These are phyloP conservation scores for Abscondita cerata DNA, from an alignment of 2,888 invertebrate genomes.

Conservation along the genomic window DNA sequence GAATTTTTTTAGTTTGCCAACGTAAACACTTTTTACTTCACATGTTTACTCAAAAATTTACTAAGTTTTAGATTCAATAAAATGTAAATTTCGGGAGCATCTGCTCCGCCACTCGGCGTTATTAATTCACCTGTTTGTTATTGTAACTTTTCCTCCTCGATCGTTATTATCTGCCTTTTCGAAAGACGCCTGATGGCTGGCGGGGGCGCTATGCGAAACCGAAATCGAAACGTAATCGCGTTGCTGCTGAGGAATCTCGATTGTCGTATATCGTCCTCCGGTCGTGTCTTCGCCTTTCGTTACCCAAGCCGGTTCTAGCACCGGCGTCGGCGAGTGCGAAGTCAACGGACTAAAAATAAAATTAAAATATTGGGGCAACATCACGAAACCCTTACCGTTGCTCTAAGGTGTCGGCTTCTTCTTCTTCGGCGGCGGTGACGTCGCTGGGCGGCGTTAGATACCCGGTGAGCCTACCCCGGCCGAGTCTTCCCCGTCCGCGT, in stretches of 20 bases:
- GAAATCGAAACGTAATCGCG: conserved; percentile 55
- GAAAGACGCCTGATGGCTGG: conserved; percentile 58
- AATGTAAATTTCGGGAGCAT: too few species aligned
- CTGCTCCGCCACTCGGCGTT: too few species aligned
- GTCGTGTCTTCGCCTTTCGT: conserved; percentile 54
- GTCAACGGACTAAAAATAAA: conserved; percentile 60
- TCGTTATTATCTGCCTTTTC: conserved; percentile 58
- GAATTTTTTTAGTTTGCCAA: too few species aligned
- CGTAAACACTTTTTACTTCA: too few species aligned
- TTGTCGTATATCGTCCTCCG: conserved; percentile 44
- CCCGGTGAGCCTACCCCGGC: conserved; percentile 59
- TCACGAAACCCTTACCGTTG: conserved; percentile 59
- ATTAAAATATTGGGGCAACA: too few species aligned
- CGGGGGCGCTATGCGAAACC: conserved; percentile 57
- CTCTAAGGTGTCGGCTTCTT: conserved; percentile 63
- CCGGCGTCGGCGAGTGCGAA: conserved; percentile 62
- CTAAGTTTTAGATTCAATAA: too few species aligned
- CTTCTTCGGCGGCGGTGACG: conserved; percentile 68
- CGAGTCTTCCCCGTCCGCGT: conserved; percentile 60
- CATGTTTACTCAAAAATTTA: too few species aligned
- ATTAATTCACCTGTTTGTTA: conserved; percentile 46
- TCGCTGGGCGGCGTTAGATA: conserved; percentile 68
- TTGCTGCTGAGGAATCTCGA: conserved; percentile 39
- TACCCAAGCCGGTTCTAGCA: conserved; percentile 59
- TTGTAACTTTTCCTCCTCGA: conserved; percentile 44